Evolutionary conservation across 2,113 vertebrate genomes (phyloP), one percentile per base, ranked within the genome.

Genomic region (Syrmaticus mikado): DNA sequence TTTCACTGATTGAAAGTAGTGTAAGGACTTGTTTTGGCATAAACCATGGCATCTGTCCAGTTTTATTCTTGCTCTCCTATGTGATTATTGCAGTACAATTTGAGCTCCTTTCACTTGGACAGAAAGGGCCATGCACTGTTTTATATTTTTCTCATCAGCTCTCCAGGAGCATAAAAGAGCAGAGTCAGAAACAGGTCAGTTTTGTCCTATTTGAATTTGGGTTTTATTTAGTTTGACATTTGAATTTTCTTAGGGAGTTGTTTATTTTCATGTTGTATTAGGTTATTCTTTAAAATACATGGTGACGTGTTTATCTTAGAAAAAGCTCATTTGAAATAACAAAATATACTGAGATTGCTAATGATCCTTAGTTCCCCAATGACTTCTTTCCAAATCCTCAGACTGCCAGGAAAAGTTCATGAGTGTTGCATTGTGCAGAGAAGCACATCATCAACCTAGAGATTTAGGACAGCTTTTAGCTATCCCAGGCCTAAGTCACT

Each of bases 361-460:
- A 90, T 41, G 58, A 82, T 65, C 25, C 67, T 41, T 88, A 72
- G 46, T 36, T 92, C 53, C 25, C 17, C 32, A 34, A 2, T 55
- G 72, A 79, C 43, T 72, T 90, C 36, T 90, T 92, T 82, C 58
- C 67, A 85, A 85, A 85, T 50, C 10, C 5, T 82, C 46, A 53
- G 15, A 36, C 10, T 82, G 58, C 66, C 79, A 92, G 75, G 71
- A 87, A 93, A 90, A 79, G n/a, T 71, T 82, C 21, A 36, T 12
- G 36, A 82, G 18, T 64, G 70, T 45, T 85, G 41, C 17, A 75
- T 41, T 45, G 13, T 40, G 6, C 34, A 76, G 34, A 46, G 53
- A 85, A 41, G 18, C 85, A 90, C 75, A 93, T 82, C 66, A 82
- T 64, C 71, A 90, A 11, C 46, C n/a, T 67, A 38, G 46, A 92